Evolutionary conservation across 2,113 vertebrate species (phyloP).

Genomic region (Otolemur garnettii): DNA sequence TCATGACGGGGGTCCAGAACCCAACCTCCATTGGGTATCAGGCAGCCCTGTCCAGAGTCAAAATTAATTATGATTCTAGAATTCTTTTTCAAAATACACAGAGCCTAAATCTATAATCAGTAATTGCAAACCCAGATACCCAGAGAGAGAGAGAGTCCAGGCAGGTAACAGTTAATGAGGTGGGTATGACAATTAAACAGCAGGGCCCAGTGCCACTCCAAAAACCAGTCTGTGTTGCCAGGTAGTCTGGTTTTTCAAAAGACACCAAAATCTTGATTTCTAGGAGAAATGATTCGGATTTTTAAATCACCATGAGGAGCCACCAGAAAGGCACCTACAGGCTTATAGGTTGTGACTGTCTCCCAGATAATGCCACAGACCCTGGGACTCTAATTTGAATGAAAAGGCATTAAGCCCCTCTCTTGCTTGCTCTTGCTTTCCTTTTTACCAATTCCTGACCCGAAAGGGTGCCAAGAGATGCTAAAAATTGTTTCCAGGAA

Average conservation of each 20-base stretch:
- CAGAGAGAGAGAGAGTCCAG: not conserved
- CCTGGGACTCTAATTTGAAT: not conserved
- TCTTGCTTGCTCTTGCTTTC: not conserved
- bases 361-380: not conserved
- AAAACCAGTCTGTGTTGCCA: not conserved
- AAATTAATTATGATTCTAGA: not conserved
- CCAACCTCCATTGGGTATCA: not conserved
- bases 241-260: slow-evolving; percentile 21
- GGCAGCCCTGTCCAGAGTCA: not conserved
- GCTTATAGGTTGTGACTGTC: not conserved
- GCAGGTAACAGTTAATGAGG: not conserved
- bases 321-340: not conserved
- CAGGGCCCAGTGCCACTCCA: not conserved
- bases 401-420: not conserved
- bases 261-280: not conserved
- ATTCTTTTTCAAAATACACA: not conserved
- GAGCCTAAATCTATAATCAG: not conserved
- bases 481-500: slow-evolving; percentile 79
- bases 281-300: not conserved
- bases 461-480: slow-evolving; percentile 71
- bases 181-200: rapidly evolving
- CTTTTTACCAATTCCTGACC: slow-evolving; percentile 52
- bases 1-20: not conserved
- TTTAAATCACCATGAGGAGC: not conserved
- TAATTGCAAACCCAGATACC: not conserved